These are phyloP conservation scores for Tichodroma muraria DNA, from an alignment of 2,113 vertebrate genomes.

Conservation along the genomic window DNA sequence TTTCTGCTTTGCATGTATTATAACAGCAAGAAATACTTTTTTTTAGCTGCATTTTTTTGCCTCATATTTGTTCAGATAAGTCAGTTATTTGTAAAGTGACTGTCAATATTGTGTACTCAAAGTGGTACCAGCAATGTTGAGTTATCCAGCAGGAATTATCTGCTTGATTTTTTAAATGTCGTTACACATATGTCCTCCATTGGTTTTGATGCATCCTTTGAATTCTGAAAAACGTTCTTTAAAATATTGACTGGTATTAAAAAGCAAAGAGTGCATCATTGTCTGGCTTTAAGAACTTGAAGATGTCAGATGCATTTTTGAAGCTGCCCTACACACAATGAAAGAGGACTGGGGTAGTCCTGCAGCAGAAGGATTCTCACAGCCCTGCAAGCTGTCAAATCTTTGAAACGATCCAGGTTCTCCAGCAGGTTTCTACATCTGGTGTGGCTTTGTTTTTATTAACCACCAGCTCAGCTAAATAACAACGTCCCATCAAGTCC, in stretches of 20 bases:
- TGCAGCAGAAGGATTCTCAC: not conserved
- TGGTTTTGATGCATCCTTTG: not conserved
- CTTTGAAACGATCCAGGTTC: not conserved
- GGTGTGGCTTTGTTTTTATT: not conserved
- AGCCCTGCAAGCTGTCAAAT: not conserved
- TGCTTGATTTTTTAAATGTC: not conserved
- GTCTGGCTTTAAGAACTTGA: not conserved
- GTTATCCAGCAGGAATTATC: not conserved
- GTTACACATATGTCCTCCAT: not conserved
- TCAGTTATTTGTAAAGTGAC: not conserved
- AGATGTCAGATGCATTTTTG: not conserved
- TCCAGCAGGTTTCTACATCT: not conserved
- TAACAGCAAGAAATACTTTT: constrained; percentile 21
- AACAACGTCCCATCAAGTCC: not conserved
- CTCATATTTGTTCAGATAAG: not conserved
- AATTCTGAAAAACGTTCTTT: not conserved
- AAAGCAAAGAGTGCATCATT: not conserved
- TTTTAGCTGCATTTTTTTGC: not conserved
- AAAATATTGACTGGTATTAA: not conserved
- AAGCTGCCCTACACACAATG: not conserved
- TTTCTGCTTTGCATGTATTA: constrained; percentile 27
- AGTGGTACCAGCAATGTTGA: not conserved
- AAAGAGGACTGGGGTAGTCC: not conserved
- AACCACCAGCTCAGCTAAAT: not conserved
- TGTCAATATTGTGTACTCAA: not conserved